Conservation (phyloP, 53 echinoderm and acorn worm species). For the Crossaster papposus region DNA sequence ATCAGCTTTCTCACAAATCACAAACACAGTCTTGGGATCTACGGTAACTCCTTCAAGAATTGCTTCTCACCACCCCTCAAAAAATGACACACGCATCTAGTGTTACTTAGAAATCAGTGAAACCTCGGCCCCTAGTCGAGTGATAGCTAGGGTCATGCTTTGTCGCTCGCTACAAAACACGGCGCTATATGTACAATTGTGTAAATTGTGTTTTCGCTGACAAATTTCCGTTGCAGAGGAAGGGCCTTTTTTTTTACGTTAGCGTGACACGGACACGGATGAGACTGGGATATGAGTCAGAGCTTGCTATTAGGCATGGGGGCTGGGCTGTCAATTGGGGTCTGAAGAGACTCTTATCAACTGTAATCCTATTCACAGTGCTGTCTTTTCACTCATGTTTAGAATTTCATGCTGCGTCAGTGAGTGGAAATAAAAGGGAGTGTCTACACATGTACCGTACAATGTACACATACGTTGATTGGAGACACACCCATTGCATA, state of each 20-base stretch:
- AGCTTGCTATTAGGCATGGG: not conserved
- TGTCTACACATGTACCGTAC: not conserved
- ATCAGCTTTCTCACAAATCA: not conserved
- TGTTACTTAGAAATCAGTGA: not conserved
- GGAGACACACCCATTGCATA: too few species aligned
- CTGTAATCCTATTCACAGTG: not conserved
- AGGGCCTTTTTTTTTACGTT: constrained; percentile 32
- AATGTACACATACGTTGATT: too few species aligned
- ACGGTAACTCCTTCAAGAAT: not conserved
- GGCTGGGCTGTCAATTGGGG: not conserved
- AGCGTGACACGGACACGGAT: not conserved
- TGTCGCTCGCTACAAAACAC: not conserved
- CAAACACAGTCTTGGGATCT: not conserved
- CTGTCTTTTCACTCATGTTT: not conserved
- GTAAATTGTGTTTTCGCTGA: constrained; percentile 40
- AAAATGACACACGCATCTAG: not conserved
- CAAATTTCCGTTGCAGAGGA: constrained; percentile 57
- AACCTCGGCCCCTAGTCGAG: not conserved
- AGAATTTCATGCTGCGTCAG: not conserved
- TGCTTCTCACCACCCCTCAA: not conserved
- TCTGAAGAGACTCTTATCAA: not conserved
- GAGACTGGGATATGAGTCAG: constrained; percentile 50
- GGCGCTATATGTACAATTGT: constrained; percentile 1
- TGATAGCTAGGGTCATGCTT: constrained; percentile 33
- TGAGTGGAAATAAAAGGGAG: not conserved